These are phyloP conservation scores for Chloroclystis v-ata DNA, from an alignment of 2,888 invertebrate genomes.

Conservation along the genomic window DNA sequence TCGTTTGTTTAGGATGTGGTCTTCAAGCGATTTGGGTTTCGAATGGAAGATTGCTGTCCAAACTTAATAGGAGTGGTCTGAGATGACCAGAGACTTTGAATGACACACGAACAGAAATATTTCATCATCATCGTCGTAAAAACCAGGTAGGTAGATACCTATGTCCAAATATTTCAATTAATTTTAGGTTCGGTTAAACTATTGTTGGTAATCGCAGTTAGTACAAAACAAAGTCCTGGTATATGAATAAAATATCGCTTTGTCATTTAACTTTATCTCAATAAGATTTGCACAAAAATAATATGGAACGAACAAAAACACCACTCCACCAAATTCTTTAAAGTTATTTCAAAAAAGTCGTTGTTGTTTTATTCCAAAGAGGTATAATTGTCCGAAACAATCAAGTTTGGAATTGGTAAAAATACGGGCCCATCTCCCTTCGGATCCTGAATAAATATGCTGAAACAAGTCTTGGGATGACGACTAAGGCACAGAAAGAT, in stretches of 20 bases:
- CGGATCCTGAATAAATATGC: conserved; percentile 61
- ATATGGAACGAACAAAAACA: no score
- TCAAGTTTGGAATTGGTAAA: conserved; percentile 57
- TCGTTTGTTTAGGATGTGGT: conserved; percentile 72
- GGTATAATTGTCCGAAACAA: conserved; percentile 43
- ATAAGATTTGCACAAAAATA: no score
- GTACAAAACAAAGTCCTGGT: no score
- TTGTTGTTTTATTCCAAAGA: conserved; percentile 29
- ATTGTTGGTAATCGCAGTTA: no score
- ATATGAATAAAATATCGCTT: no score
- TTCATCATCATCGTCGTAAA: no score
- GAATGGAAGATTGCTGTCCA: conserved; percentile 4
- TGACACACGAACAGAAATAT: no score
- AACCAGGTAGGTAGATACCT: no score
- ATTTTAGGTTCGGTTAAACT: no score
- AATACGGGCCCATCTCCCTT: conserved; percentile 40
- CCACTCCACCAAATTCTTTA: no score
- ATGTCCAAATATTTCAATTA: no score
- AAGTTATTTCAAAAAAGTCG: conserved; percentile 5
- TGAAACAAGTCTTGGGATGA: conserved; percentile 54
- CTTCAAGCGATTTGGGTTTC: conserved; percentile 30
- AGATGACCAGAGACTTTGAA: not conserved
- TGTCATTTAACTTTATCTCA: no score
- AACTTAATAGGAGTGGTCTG: not conserved
- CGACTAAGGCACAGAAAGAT: conserved; percentile 7